Percentiles rank a stretch among this genome's conserved stretches.
Conservation (phyloP, 1,140 invertebrate genomes). For the Aplysia californica region DNA sequence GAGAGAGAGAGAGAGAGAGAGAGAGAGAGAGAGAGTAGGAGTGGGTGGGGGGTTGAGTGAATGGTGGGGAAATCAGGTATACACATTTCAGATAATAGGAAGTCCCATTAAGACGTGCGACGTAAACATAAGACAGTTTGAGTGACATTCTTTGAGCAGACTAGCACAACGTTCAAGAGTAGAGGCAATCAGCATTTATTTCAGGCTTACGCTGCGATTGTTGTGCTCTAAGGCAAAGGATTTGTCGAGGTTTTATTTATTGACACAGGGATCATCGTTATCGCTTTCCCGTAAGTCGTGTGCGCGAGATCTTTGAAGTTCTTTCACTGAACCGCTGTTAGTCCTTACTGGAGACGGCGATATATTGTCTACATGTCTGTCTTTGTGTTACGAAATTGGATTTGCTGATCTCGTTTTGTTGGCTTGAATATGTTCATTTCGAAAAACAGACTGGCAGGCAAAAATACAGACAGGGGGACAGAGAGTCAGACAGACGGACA, state of each 20-base stretch:
- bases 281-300: too few relatives aligned
- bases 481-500: not conserved
- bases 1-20: not conserved
- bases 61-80: not conserved
- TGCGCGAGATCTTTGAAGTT: too few relatives aligned
- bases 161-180: not conserved
- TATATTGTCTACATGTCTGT: not conserved
- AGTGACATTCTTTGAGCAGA: too few relatives aligned
- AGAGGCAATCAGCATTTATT: not conserved
- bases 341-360: too few relatives aligned
- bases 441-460: not conserved
- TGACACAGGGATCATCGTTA: too few relatives aligned
- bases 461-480: not conserved
- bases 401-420: too few relatives aligned
- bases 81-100: not conserved
- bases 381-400: not conserved
- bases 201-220: too few relatives aligned
- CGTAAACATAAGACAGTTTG: not conserved
- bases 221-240: too few relatives aligned
- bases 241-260: too few relatives aligned
- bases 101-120: not conserved
- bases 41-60: not conserved
- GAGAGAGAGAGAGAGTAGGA: conserved; percentile 22
- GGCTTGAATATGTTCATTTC: too few relatives aligned
- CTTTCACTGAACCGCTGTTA: too few relatives aligned